Evolutionary conservation across 2,797 vertebrate species (phyloP).

Genomic region (Ceryle rudis): DNA sequence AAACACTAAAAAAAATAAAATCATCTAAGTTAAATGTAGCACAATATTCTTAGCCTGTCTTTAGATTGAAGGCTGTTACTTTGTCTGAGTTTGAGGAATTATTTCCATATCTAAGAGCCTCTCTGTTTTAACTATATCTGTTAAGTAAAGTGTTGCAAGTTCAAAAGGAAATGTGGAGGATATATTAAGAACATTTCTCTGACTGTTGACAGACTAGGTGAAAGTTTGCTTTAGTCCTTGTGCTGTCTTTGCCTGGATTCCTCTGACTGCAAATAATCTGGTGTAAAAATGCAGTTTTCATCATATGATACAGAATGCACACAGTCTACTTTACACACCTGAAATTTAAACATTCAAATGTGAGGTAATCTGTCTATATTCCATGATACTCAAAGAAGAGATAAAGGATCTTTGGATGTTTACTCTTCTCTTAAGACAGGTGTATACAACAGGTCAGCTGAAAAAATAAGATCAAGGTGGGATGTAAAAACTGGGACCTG

Average conservation of each 20-base stretch:
- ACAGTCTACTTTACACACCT: neutral
- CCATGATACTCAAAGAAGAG: neutral
- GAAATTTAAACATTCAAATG: neutral
- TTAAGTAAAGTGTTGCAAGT: neutral
- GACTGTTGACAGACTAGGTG: neutral
- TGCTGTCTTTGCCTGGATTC: neutral
- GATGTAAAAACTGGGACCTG: rapidly evolving
- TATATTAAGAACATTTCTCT: neutral
- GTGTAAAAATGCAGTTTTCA: neutral
- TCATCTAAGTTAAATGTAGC: no score
- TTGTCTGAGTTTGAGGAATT: no score
- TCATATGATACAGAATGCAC: neutral
- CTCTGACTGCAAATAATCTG: neutral
- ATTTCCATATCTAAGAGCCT: no score
- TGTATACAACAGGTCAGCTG: neutral
- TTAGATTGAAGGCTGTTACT: no score
- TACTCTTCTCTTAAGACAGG: neutral
- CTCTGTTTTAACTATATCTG: no score
- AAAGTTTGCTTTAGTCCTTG: neutral
- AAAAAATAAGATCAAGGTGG: neutral
- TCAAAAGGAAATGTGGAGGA: neutral
- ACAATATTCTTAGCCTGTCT: no score
- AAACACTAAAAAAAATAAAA: no score
- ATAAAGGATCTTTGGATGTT: neutral
- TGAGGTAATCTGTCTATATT: neutral